Conservation (phyloP, 1,140 invertebrate genomes). For the Calycopis cecrops region DNA sequence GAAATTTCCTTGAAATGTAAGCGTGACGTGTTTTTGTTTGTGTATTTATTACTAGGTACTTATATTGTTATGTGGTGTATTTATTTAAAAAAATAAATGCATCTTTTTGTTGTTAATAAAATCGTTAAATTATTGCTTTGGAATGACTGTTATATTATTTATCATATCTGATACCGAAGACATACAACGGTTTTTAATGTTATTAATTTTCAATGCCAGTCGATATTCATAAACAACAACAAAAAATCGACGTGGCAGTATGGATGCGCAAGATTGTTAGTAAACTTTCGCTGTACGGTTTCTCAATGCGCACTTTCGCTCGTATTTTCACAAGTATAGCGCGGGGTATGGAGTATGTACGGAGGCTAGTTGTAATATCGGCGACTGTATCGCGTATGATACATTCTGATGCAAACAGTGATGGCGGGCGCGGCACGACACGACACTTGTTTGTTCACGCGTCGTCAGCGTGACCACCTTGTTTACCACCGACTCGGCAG, state of each 20-base stretch:
- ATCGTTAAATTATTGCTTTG: no score
- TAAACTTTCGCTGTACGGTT: slow-evolving; percentile 54
- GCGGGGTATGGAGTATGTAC: slow-evolving; percentile 20
- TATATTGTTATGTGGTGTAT: no score
- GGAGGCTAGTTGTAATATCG: slow-evolving; percentile 14
- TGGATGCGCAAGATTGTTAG: slow-evolving; percentile 28
- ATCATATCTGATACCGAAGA: no score
- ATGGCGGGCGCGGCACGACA: slow-evolving; percentile 41
- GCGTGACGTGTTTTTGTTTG: no score
- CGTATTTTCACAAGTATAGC: slow-evolving; percentile 31
- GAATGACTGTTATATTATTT: no score
- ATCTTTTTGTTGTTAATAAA: no score
- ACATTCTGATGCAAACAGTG: slow-evolving; percentile 40
- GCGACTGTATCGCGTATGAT: slow-evolving; percentile 34
- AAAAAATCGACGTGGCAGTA: slow-evolving; percentile 24
- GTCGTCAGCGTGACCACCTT: slow-evolving; percentile 61
- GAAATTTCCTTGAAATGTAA: no score
- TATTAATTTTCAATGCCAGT: no score
- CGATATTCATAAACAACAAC: no score
- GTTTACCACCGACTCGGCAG: slow-evolving; percentile 59
- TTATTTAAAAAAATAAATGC: no score
- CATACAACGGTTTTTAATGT: no score
- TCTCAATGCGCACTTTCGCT: slow-evolving; percentile 54
- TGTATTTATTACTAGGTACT: no score
- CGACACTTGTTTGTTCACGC: slow-evolving; percentile 71